Base-by-base conservation (phyloP, 2,113 vertebrate genomes). In the Callorhinus ursinus region DNA sequence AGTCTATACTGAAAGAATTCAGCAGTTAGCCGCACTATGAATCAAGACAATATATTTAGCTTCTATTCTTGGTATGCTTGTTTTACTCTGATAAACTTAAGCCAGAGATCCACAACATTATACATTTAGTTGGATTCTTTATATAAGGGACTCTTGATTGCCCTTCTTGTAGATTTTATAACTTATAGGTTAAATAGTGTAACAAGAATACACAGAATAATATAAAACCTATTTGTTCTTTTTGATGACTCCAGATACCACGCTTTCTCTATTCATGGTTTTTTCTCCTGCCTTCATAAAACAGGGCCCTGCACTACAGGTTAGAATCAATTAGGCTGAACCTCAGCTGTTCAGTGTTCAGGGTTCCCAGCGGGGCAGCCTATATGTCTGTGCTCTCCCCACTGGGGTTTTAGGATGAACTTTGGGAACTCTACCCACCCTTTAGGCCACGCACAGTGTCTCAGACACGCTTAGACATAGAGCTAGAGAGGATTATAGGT, bases 301-400 rank as follows among this genome's bases (percentile, higher is more conserved):
- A 57, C 2, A 22, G 2, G 4, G 28, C 18, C 31, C n/a, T 12
- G 3, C 5, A 46, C 9, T 86, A 83, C 42, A 93, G 55, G 2
- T 83, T 89, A 59, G 33, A 87, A 92, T 83, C 92, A 95, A 65
- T 80, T 76, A 96, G 85, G 83, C 65, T 49, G 21, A 63, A 42
- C 5, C 72, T 97, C 72, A 83, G 71, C 88, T 89, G 39, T 74
- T 74, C 49, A n/a, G 39, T 0, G 0, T 49, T 61, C 77, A 53
- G 69, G 1, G 33, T 80, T 93, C 92, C 82, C 71, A 74, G 42
- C 0, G 15, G 14, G 51, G 77, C n/a, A 79, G 72, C 21, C 11
- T 16, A 10, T 10, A 11, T 2, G 1, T 1, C 13, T 31, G 36
- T 80, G 18, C 22, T 77, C n/a, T 92, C 8, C 28, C 57, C 39